A percentile compares a stretch with the other conserved stretches of the same genome.
phyloP scores from a whole-genome alignment of 92 coral and sea anemone species.

The Muricea muricata region DNA sequence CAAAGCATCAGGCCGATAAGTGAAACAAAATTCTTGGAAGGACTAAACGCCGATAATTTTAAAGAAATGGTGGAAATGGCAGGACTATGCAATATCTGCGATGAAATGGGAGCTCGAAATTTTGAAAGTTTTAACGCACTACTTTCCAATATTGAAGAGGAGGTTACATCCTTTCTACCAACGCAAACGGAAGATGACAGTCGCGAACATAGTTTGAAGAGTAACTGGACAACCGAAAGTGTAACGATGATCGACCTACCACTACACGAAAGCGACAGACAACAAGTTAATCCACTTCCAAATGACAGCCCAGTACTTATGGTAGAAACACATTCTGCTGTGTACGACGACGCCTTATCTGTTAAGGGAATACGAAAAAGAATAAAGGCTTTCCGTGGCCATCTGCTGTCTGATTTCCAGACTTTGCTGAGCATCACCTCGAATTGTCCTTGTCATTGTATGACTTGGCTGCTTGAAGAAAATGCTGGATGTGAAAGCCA shows the following conservation, averaged over 20 bases:
- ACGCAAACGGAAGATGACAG: not conserved
- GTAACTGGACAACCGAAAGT: not conserved
- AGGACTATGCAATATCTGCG: conserved; percentile 31
- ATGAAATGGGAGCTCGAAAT: not conserved
- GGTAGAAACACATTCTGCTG: not conserved
- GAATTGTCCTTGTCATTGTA: conserved; percentile 20
- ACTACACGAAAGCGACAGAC: not conserved
- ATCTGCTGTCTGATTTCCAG: conserved; percentile 6
- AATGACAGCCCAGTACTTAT: conserved; percentile 19
- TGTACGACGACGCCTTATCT: not conserved
- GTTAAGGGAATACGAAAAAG: not conserved
- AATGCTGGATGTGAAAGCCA: not conserved
- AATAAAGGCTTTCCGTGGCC: conserved; percentile 16
- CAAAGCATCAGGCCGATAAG: conserved; percentile 10
- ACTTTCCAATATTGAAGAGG: not conserved
- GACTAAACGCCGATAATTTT: conserved; percentile 5
- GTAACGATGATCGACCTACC: not conserved
- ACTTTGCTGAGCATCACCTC: not conserved
- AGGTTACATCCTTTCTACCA: not conserved
- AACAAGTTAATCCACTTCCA: not conserved
- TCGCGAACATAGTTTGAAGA: not conserved
- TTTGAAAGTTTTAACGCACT: not conserved
- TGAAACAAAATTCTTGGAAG: conserved; percentile 14
- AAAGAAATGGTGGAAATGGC: conserved; percentile 6
- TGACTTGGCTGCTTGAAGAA: conserved; percentile 1